Conservation (phyloP, 2,113 vertebrate species). For the Brienomyrus longianalis region DNA sequence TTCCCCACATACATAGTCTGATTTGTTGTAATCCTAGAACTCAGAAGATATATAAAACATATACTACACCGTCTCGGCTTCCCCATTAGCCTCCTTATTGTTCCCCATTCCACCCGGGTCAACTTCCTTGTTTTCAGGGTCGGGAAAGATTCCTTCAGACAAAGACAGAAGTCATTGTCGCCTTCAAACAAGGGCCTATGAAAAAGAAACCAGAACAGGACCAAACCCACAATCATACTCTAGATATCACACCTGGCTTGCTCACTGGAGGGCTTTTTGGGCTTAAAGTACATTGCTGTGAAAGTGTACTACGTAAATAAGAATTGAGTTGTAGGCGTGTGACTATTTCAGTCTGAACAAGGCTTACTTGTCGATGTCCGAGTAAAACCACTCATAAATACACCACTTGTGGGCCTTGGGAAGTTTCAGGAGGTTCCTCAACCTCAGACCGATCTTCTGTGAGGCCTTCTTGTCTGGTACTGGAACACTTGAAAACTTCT, state of each 20-base stretch:
- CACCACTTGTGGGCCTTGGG: constrained; percentile 99
- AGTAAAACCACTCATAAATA: constrained; percentile 99
- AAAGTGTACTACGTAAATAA: background rate
- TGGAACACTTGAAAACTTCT: constrained; percentile 84
- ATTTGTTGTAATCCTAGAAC: background rate
- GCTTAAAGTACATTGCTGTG: background rate
- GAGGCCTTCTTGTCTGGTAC: constrained; percentile 91
- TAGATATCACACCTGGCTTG: background rate
- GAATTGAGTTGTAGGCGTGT: background rate
- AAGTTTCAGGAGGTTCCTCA: constrained; percentile 93
- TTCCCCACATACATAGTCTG: background rate
- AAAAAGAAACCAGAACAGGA: constrained; percentile 38
- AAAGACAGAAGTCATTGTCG: constrained; percentile 98
- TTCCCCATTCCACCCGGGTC: constrained; percentile 94
- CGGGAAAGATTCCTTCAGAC: constrained; percentile 95
- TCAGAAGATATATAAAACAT: background rate
- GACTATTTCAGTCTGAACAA: background rate
- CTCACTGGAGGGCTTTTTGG: background rate
- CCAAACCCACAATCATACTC: background rate
- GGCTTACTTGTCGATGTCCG: constrained; percentile 93
- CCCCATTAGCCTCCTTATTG: constrained; percentile 93
- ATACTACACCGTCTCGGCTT: constrained; percentile 85
- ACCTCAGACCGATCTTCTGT: constrained; percentile 90
- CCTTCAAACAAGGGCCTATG: constrained; percentile 93
- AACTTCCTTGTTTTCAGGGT: constrained; percentile 94